These are phyloP conservation scores for Bos taurus DNA, from an alignment of 2,113 vertebrate genomes.

Conservation along the genomic window DNA sequence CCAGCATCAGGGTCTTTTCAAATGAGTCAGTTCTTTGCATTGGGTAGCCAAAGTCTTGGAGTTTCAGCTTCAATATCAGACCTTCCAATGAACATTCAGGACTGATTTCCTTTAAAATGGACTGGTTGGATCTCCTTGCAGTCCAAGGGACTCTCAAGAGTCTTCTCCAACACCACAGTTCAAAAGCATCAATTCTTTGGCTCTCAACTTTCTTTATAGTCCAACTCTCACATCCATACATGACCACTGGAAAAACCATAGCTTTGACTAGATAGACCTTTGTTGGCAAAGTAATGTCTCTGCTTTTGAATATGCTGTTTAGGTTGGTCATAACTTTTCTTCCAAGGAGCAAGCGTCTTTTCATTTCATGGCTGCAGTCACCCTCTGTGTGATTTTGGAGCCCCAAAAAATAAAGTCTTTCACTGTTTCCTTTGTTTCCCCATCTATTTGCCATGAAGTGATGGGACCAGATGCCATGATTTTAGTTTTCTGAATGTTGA, in stretches of 20 bases:
- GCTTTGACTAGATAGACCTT: background rate
- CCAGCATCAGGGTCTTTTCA: background rate
- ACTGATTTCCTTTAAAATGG: background rate
- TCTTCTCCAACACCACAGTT: background rate
- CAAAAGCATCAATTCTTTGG: background rate
- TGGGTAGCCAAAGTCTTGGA: background rate
- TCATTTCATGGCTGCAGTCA: background rate
- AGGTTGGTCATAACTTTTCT: background rate
- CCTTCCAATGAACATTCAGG: background rate
- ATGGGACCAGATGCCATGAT: background rate
- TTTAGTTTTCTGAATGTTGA: background rate
- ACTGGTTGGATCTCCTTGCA: background rate
- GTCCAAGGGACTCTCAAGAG: background rate
- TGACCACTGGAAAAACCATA: background rate
- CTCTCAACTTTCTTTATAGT: background rate
- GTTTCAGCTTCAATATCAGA: background rate
- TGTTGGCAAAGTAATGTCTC: background rate
- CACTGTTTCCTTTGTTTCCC: background rate
- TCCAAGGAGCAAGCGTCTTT: background rate
- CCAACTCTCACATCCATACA: background rate
- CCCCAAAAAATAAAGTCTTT: accelerated
- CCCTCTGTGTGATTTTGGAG: background rate
- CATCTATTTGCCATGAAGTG: background rate
- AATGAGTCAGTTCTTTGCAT: background rate
- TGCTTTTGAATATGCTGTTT: background rate